Conservation (phyloP, 2,888 invertebrate genomes). For the Oscheius myriophilus region DNA sequence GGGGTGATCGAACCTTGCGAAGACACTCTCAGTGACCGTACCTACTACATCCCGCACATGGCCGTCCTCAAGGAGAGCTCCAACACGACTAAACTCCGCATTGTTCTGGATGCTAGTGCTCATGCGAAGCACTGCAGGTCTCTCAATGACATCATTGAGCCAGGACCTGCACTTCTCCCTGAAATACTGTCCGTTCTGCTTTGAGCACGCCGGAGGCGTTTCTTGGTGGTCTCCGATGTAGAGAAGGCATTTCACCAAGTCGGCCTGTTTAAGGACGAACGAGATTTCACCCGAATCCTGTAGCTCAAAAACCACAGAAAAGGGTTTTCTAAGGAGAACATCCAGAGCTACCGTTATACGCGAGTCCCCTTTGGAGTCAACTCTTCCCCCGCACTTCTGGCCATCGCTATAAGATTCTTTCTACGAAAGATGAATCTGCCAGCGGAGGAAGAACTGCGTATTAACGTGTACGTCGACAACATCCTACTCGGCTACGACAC, state of each 20-base stretch:
- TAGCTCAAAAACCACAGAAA: slow-evolving; percentile 41
- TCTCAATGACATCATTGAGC: slow-evolving; percentile 46
- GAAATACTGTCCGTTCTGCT: slow-evolving; percentile 39
- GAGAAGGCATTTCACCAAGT: slow-evolving; percentile 58
- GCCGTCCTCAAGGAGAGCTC: slow-evolving; percentile 34
- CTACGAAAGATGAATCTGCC: background rate
- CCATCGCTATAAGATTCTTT: slow-evolving; percentile 35
- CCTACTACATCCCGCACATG: slow-evolving; percentile 49
- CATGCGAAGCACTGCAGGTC: background rate
- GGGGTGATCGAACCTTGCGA: slow-evolving; percentile 19
- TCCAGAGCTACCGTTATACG: slow-evolving; percentile 37
- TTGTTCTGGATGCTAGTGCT: slow-evolving; percentile 53
- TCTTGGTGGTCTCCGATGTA: slow-evolving; percentile 41
- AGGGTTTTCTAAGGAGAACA: slow-evolving; percentile 34
- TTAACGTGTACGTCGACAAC: slow-evolving; percentile 27
- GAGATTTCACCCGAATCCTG: slow-evolving; percentile 44
- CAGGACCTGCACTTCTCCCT: slow-evolving; percentile 43
- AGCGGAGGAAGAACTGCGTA: background rate
- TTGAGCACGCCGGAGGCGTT: slow-evolving; percentile 26
- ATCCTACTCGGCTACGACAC: background rate
- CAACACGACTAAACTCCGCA: slow-evolving; percentile 43
- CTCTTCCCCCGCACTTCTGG: slow-evolving; percentile 40
- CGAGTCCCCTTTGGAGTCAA: slow-evolving; percentile 50
- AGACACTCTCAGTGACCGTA: background rate
- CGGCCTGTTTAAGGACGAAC: slow-evolving; percentile 30